These are phyloP conservation scores for Myotis yumanensis DNA, from an alignment of 2,113 vertebrate species.

Conservation along the genomic window DNA sequence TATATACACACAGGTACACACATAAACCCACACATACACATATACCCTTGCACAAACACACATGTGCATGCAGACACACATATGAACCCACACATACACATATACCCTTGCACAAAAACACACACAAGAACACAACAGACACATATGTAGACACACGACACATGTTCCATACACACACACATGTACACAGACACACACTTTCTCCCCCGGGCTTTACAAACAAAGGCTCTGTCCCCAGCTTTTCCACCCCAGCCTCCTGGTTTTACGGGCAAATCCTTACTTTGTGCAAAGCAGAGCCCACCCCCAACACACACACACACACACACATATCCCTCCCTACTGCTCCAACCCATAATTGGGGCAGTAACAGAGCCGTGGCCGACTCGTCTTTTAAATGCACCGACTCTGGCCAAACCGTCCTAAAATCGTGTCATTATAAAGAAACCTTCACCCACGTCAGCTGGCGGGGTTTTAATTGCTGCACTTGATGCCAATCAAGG, in stretches of 20 bases:
- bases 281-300: slow-evolving; percentile 68
- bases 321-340: slow-evolving; percentile 54
- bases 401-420: slow-evolving; percentile 62
- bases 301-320: too few relatives aligned
- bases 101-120: too few relatives aligned
- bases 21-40: not conserved
- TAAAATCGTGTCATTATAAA: slow-evolving; percentile 78
- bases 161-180: too few relatives aligned
- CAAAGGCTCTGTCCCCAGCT: slow-evolving; percentile 78
- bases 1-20: too few relatives aligned
- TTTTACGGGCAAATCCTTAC: slow-evolving; percentile 81
- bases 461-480: slow-evolving; percentile 78
- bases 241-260: slow-evolving; percentile 68
- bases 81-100: not conserved
- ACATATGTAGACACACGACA: not conserved
- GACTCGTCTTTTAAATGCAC: slow-evolving; percentile 67
- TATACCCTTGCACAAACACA: too few relatives aligned
- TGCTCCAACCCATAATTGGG: slow-evolving; percentile 78
- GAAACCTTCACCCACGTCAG: slow-evolving; percentile 73
- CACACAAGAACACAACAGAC: not conserved
- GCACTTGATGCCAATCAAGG: slow-evolving; percentile 69
- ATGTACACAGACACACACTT: not conserved
- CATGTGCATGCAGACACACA: too few relatives aligned
- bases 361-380: slow-evolving; percentile 58
- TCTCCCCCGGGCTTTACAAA: slow-evolving; percentile 63